Percentiles rank a stretch among this genome's conserved stretches.
Evolutionary conservation across 1,140 invertebrate species (phyloP).

Genomic region (Laodelphax striatellus): DNA sequence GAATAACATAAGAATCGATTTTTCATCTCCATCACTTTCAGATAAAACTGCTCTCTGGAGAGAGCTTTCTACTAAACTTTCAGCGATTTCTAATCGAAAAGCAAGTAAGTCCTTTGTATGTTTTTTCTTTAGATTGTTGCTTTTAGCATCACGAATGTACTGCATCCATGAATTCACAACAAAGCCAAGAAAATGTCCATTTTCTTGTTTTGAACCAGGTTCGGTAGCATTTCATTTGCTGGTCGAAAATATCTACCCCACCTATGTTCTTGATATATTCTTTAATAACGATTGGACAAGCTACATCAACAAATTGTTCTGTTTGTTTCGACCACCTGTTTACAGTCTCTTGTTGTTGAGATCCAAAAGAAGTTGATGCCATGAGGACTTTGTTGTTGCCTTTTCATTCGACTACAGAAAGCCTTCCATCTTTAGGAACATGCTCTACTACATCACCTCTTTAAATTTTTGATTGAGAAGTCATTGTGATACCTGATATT

Average conservation of each 20-base stretch:
- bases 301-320: constrained; percentile 21
- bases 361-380: constrained; percentile 12
- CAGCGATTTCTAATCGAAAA: background rate
- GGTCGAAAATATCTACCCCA: constrained; percentile 28
- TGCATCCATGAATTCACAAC: constrained; percentile 27
- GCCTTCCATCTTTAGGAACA: constrained; percentile 8
- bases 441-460: background rate
- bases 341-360: constrained; percentile 12
- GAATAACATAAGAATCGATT: too few relatives aligned
- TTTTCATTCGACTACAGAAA: constrained; percentile 7
- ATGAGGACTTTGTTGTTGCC: constrained; percentile 11
- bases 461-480: background rate
- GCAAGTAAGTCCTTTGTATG: background rate
- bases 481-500: background rate
- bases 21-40: too few relatives aligned
- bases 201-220: constrained; percentile 25
- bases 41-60: too few relatives aligned
- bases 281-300: constrained; percentile 22
- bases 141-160: background rate
- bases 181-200: constrained; percentile 26
- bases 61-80: background rate
- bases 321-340: constrained; percentile 26
- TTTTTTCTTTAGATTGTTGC: constrained; percentile 1
- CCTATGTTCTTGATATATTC: constrained; percentile 28
- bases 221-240: constrained; percentile 22